These are phyloP conservation scores for Stichopus horrens DNA, from an alignment of 53 echinoderm and acorn worm genomes.

Conservation along the genomic window DNA sequence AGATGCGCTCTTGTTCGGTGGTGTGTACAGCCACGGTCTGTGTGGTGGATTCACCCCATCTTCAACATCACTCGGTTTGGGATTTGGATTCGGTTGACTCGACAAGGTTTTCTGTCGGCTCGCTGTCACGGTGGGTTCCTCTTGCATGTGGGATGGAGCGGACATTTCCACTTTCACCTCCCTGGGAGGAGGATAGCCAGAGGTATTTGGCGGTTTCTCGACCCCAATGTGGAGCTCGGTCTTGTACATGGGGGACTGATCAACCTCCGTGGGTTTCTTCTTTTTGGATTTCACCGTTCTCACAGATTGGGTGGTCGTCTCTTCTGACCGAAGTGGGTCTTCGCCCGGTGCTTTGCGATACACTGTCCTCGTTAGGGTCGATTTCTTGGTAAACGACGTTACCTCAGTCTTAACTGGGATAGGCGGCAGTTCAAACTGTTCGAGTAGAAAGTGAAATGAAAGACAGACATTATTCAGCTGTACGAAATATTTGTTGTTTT, in stretches of 20 bases:
- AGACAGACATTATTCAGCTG: background rate
- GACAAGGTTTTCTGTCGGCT: background rate
- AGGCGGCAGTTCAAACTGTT: conserved; percentile 49
- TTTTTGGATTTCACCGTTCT: background rate
- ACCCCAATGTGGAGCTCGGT: conserved; percentile 15
- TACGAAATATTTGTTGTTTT: background rate
- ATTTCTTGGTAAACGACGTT: conserved; percentile 44
- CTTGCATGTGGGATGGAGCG: background rate
- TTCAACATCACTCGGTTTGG: background rate
- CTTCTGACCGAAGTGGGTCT: background rate
- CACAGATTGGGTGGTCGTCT: background rate
- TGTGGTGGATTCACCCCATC: too few relatives aligned
- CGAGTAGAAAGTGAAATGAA: conserved; percentile 10
- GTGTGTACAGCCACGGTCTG: background rate
- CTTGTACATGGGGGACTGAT: background rate
- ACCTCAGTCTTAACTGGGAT: conserved; percentile 39
- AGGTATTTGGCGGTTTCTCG: background rate
- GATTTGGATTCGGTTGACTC: background rate
- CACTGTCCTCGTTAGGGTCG: conserved; percentile 45
- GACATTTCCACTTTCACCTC: background rate
- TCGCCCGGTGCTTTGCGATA: background rate
- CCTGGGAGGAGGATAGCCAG: background rate
- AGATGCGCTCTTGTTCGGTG: background rate
- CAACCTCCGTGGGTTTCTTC: background rate
- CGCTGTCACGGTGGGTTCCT: background rate